Evolutionary conservation across 2,888 invertebrate genomes (phyloP), one percentile per base, ranked within the genome.

Genomic region (Charanyca ferruginea): DNA sequence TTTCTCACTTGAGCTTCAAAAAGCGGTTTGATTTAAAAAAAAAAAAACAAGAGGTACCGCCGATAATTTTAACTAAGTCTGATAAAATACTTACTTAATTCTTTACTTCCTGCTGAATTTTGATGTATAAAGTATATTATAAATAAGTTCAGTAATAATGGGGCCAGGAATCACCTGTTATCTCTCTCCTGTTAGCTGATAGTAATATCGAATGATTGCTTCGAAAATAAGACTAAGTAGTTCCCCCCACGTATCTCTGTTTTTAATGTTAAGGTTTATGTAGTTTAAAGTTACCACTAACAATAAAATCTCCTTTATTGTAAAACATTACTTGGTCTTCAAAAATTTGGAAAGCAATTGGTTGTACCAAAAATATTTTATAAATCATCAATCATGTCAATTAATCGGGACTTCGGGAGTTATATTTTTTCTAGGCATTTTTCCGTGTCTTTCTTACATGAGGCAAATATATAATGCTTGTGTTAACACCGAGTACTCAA

Each of bases 271-370:
- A 63, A 67, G 68, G n/a, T 58, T 77, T 66, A 60, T 48, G 7
- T 72, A 72, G 54, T 78, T 62, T 75, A 70, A 72, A 82, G 86
- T 86, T 86, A 86, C 86, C 86, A 86, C 85, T 85, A 84, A 83
- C 81, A 80, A 62, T 78, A 79, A n/a, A n/a, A 77, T 73, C 47
- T 48, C 71, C 45, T 41, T 58, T 38, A 47, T 7, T 62, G 22
- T 64, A 25, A 61, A 54, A 65, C 45, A 45, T 71, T 66, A 64
- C 28, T 38, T 20, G 18, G 38, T 74, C 60, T 65, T 52, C n/a
- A 71, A 35, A 53, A 23, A 66, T 28, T 75, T 60, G 32, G 53
- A 51, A 72, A 63, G 66, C 28, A 54, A 73, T 64, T 69, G 51
- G 44, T 67, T 59, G 57, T 74, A 77, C 70, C 77, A 73, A 73